These are phyloP conservation scores for Pogonophryne albipinna DNA, from an alignment of 2,797 vertebrate genomes.

Conservation along the genomic window DNA sequence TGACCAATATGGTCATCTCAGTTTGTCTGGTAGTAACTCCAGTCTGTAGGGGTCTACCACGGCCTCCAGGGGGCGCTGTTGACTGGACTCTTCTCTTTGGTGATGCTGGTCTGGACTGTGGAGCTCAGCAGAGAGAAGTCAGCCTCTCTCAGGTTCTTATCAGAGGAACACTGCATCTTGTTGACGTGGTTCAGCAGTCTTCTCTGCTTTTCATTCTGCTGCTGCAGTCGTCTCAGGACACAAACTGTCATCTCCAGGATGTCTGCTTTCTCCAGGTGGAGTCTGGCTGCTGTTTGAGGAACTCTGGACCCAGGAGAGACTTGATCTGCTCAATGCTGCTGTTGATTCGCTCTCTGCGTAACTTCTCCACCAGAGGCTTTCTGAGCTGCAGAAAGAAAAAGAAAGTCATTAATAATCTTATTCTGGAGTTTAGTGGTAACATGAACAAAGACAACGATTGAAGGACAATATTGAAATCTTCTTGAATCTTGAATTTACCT, in stretches of 20 bases:
- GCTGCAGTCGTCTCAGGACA: neutral
- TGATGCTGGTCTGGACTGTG: slow-evolving; percentile 45
- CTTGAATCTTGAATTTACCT: slow-evolving; percentile 69
- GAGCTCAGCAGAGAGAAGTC: slow-evolving; percentile 50
- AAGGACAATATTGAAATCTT: neutral
- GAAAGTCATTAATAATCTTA: slow-evolving; percentile 36
- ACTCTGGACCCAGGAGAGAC: slow-evolving; percentile 70
- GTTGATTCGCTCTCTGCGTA: slow-evolving; percentile 81
- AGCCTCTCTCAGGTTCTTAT: slow-evolving; percentile 51
- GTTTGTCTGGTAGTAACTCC: slow-evolving; percentile 2
- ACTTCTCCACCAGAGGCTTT: slow-evolving; percentile 84
- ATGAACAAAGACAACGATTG: neutral
- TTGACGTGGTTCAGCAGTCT: slow-evolving; percentile 64
- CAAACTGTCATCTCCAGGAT: slow-evolving; percentile 77
- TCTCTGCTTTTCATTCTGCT: slow-evolving; percentile 9
- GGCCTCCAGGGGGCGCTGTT: slow-evolving; percentile 71
- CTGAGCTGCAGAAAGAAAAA: slow-evolving; percentile 50
- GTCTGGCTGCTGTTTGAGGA: slow-evolving; percentile 73
- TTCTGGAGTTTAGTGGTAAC: slow-evolving; percentile 34
- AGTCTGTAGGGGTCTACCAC: slow-evolving; percentile 63
- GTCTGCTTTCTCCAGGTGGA: slow-evolving; percentile 85
- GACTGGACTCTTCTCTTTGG: slow-evolving; percentile 57
- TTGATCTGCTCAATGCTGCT: slow-evolving; percentile 72
- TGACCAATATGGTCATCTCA: slow-evolving; percentile 18
- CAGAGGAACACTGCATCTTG: slow-evolving; percentile 56